phyloP scores from a whole-genome alignment of 1,140 invertebrate species.

The Drosophila novamexicana region DNA sequence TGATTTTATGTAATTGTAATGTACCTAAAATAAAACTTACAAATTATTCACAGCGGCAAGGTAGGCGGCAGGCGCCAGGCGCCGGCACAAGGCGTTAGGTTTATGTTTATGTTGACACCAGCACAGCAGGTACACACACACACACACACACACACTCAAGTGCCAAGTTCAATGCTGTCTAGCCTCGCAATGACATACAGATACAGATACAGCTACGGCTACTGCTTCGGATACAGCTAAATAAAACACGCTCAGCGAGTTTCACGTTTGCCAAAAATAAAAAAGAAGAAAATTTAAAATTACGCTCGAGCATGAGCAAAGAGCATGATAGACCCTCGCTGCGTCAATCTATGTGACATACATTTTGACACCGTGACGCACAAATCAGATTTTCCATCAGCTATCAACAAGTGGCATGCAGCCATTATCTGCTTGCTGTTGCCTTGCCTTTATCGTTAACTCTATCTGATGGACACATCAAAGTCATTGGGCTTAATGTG shows the following conservation, averaged over 20 bases:
- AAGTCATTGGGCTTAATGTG: constrained; percentile 28
- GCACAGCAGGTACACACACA: not conserved
- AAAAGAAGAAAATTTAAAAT: not conserved
- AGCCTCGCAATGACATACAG: constrained; percentile 19
- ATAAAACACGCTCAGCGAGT: constrained; percentile 4
- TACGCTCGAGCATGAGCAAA: not conserved
- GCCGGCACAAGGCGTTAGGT: constrained; percentile 48
- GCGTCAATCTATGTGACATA: not conserved
- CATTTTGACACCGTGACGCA: not conserved
- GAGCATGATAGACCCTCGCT: constrained; percentile 5
- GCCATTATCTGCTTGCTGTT: constrained; percentile 13
- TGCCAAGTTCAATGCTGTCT: constrained; percentile 40
- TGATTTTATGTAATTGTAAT: constrained; percentile 46
- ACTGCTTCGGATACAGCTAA: not conserved
- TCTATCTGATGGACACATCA: constrained; percentile 44
- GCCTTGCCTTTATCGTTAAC: constrained; percentile 29
- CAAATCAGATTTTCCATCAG: not conserved
- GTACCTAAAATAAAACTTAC: constrained; percentile 34
- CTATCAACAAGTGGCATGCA: constrained; percentile 1
- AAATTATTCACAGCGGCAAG: constrained; percentile 72
- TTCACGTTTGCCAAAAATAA: not conserved
- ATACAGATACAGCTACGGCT: constrained; percentile 16
- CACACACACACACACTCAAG: constrained; percentile 12
- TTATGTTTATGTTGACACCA: constrained; percentile 55
- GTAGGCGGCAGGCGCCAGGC: constrained; percentile 62